Base-by-base conservation (phyloP, 2,888 invertebrate species). In the Calameuta filiformis region DNA sequence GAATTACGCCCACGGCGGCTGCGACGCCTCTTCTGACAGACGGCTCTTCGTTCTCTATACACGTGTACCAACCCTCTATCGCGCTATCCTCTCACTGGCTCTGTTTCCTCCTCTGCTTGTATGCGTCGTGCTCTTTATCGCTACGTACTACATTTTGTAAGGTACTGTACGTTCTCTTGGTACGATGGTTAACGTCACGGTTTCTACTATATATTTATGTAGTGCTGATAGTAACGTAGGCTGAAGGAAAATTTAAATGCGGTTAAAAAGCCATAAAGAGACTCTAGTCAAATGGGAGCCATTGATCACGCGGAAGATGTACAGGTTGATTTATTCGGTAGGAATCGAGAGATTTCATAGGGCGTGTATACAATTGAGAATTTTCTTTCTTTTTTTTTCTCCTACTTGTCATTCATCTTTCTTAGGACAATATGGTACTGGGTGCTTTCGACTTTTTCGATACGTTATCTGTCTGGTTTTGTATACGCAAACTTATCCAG, bases 1-100 rank as follows among this genome's bases (percentile, higher is more conserved):
- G 83, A 86, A 88, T 87, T 86, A 86, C 87, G 83, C 83, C 83
- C 79, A 76, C 35, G 80, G 81, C 79, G 75, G 81, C 81, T 84
- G 86, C 83, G 84, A 84, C 83, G 83, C 82, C 82, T 84, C 85
- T 56, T 56, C 56, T 23, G 56, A 56, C 23, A 56, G 56, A 56
- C 23, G 56, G 23, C 56, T 56, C 56, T 56, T 23, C 56, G 56
- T 9, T 81, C 83, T 82, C 75, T 74, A 30, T 35, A 35, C 35
- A 35, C 35, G 35, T 73, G 35, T 73, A 34, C 6, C 71, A 31
- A 23, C 56, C 56, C 40, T 40, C 15, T 40, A 40, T 40, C 69
- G 30, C 69, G 15, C 31, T 33, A 30, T 30, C 31, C 69, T 69
- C 69, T 69, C 69, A 30, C 69, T 69, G 31, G 11, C 30, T 33